Evolutionary conservation across 2,113 vertebrate genomes (phyloP), one percentile per base, ranked within the genome.

Genomic region (Glareola pratincola): DNA sequence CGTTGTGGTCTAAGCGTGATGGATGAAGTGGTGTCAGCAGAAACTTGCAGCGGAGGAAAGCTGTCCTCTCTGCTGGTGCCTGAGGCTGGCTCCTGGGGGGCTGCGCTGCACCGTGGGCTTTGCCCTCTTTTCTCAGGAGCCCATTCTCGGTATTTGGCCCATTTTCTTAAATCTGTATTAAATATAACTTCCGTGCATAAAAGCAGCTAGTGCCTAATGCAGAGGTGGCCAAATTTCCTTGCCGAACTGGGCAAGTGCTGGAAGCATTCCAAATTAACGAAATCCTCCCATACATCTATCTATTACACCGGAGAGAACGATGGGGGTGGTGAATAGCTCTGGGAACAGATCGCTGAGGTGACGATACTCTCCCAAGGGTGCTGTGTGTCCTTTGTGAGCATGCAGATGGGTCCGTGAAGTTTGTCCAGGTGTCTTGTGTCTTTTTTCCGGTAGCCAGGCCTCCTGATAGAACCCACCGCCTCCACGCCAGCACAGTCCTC

Each of bases 261-360:
- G 26, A 60, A 72, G 17, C n/a, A 29, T 43, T 39, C 12, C 29
- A 4, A 54, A 60, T 53, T 7, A 39, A 16, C 1, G 1, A 37
- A 68, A 45, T 51, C 7, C 4, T 56, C 23, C 29, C 5, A 3
- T 69, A 5, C 2, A 1, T 34, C 4, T 11, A 1, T n/a, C 4
- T 12, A 1, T 63, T 34, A 1, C 5, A 39, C 8, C 0, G 1
- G 19, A 8, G 24, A 29, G 30, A 4, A 5, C 0, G 0, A 6
- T 10, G 30, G 36, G 6, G 36, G 43, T 3, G 39, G 20, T 29
- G 57, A 48, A 15, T 12, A 45, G 50, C 39, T 57, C 37, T 71
- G 68, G n/a, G 51, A 41, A 12, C 14, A 36, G 23, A 27, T 17
- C 2, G 1, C 64, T 47, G 56, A 48, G 62, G 34, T n/a, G 53